Evolutionary conservation across 1,140 invertebrate genomes (phyloP).

Genomic region (Leptonema lineaticorne): DNA sequence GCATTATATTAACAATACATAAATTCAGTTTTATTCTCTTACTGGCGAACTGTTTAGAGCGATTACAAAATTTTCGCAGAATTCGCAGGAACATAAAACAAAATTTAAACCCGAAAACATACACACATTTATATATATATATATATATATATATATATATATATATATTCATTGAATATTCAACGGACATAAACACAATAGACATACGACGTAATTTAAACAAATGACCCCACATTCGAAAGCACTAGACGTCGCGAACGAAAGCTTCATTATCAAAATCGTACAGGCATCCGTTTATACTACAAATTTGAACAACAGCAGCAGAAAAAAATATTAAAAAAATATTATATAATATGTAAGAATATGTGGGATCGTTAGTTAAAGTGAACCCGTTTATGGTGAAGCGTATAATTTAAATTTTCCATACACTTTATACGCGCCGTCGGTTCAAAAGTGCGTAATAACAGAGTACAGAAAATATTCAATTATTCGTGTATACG

Average conservation of each 20-base stretch:
- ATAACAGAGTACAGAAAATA: conserved; percentile 12
- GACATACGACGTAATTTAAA: background rate
- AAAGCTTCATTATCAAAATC: conserved; percentile 1
- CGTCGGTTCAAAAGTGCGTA: conserved; percentile 14
- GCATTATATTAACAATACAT: no score
- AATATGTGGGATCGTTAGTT: background rate
- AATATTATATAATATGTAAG: background rate
- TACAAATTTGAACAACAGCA: no score
- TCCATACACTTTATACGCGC: background rate
- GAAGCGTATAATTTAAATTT: conserved; percentile 15
- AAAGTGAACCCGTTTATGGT: conserved; percentile 5
- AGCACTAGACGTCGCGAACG: background rate
- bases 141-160: no score
- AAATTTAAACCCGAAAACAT: no score
- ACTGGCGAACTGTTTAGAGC: no score
- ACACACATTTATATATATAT: no score
- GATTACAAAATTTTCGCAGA: no score
- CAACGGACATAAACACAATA: background rate
- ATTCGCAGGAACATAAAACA: no score
- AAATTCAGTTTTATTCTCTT: no score
- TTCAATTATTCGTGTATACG: conserved; percentile 10
- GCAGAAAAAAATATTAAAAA: no score
- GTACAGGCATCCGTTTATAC: background rate
- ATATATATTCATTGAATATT: no score
- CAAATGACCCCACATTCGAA: background rate